Evolutionary conservation across 2,113 vertebrate genomes (phyloP).

Genomic region (Clarias macrocephalus): DNA sequence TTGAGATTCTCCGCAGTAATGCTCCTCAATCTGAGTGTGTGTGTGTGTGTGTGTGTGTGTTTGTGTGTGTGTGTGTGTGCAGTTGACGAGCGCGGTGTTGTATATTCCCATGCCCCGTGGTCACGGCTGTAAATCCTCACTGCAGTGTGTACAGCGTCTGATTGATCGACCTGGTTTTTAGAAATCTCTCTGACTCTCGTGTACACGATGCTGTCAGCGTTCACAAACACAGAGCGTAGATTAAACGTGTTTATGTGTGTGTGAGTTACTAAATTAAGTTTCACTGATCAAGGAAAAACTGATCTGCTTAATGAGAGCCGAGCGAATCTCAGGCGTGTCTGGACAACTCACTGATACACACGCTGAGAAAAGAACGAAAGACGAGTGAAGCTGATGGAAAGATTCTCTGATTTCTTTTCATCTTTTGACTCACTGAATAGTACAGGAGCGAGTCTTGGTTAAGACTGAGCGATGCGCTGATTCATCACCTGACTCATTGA

Average conservation of each 20-base stretch:
- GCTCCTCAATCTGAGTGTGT: neutral
- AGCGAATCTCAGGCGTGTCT: neutral
- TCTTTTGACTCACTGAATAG: neutral
- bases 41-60: too few relatives aligned
- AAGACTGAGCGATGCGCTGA: neutral
- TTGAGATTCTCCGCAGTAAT: neutral
- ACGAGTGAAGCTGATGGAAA: neutral
- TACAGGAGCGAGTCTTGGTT: neutral
- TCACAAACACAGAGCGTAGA: neutral
- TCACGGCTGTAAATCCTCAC: conserved; percentile 16
- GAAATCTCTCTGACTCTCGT: neutral
- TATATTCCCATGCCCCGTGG: neutral
- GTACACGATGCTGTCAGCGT: neutral
- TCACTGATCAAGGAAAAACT: neutral
- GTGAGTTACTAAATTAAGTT: neutral
- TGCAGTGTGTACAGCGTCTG: neutral
- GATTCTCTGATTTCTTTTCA: neutral
- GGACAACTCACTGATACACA: neutral
- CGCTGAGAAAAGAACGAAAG: neutral
- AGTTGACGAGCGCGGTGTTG: neutral
- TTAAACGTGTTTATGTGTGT: neutral
- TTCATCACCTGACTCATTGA: neutral
- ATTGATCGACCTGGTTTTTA: conserved; percentile 46
- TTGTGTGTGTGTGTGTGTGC: too few relatives aligned
- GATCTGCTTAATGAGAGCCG: neutral